Evolutionary conservation across 1,140 invertebrate species (phyloP).

Genomic region (Drosophila ficusphila): DNA sequence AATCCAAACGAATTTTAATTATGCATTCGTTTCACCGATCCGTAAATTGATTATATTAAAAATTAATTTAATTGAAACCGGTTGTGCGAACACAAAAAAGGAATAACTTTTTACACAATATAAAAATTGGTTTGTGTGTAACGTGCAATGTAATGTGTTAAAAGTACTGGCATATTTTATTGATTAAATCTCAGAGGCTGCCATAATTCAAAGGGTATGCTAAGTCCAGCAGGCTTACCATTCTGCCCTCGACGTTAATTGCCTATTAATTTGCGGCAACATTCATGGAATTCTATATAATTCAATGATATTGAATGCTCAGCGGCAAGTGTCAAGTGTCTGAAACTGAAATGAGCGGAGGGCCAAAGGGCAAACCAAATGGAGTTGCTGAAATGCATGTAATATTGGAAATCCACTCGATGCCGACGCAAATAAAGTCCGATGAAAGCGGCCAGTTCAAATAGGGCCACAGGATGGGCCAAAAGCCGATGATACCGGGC

Average conservation of each 20-base stretch:
- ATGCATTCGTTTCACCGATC: slow-evolving; percentile 30
- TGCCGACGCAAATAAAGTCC: too few relatives aligned
- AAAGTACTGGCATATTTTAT: slow-evolving; percentile 7
- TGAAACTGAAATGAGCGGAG: neutral
- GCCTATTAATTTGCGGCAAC: slow-evolving; percentile 66
- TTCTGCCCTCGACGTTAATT: slow-evolving; percentile 57
- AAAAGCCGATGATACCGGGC: slow-evolving; percentile 27
- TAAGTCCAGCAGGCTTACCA: slow-evolving; percentile 7
- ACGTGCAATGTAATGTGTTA: neutral
- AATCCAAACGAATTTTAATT: slow-evolving; percentile 41
- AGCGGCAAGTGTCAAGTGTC: slow-evolving; percentile 24
- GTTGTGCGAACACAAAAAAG: slow-evolving; percentile 11
- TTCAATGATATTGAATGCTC: slow-evolving; percentile 39
- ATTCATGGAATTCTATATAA: slow-evolving; percentile 49
- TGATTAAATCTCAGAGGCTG: slow-evolving; percentile 10
- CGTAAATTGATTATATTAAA: slow-evolving; percentile 43
- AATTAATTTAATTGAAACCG: slow-evolving; percentile 44
- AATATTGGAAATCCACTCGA: slow-evolving; percentile 13
- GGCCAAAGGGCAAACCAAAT: slow-evolving; percentile 6
- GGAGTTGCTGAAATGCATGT: neutral
- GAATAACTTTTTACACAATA: neutral
- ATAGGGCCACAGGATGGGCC: neutral
- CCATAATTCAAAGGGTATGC: slow-evolving; percentile 33
- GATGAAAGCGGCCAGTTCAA: neutral
- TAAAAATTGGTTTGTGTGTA: neutral